Percentiles rank a stretch among this genome's conserved stretches.
These are phyloP conservation scores for Rhagonycha fulva DNA, from an alignment of 2,888 invertebrate genomes.

Conservation along the genomic window DNA sequence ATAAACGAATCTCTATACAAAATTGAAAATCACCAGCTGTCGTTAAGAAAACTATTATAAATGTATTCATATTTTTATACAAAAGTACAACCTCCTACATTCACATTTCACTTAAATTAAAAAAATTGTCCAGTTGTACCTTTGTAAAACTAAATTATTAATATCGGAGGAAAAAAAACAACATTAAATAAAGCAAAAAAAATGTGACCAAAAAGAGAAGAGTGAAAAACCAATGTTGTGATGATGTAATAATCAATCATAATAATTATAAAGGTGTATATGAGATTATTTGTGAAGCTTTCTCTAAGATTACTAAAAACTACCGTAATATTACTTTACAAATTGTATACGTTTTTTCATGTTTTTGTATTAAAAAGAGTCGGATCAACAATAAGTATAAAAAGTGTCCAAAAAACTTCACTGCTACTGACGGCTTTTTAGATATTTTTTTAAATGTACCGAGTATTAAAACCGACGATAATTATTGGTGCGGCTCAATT, in stretches of 20 bases:
- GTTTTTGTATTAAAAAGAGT: constrained; percentile 40
- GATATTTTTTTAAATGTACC: constrained; percentile 36
- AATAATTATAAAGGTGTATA: constrained; percentile 29
- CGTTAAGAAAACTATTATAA: constrained; percentile 7
- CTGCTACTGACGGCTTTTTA: constrained; percentile 50
- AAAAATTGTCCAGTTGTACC: constrained; percentile 27
- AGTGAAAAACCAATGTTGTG: neutral
- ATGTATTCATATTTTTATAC: constrained; percentile 6
- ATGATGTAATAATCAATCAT: constrained; percentile 6
- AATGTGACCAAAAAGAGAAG: neutral
- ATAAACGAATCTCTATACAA: constrained; percentile 31
- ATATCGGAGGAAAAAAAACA: neutral
- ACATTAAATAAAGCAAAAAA: too few relatives aligned
- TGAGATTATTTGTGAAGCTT: constrained; percentile 38
- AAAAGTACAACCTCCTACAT: constrained; percentile 21
- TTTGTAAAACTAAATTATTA: neutral
- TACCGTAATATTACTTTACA: constrained; percentile 54
- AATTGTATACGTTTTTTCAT: constrained; percentile 51
- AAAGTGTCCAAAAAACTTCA: constrained; percentile 51
- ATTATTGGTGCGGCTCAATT: constrained; percentile 35
- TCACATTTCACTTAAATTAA: neutral
- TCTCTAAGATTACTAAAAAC: constrained; percentile 41
- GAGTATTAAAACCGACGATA: neutral
- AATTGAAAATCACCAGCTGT: constrained; percentile 24
- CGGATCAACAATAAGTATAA: constrained; percentile 52